Evolutionary conservation across 2,888 invertebrate species (phyloP).

Genomic region (Bombyx huttoni): DNA sequence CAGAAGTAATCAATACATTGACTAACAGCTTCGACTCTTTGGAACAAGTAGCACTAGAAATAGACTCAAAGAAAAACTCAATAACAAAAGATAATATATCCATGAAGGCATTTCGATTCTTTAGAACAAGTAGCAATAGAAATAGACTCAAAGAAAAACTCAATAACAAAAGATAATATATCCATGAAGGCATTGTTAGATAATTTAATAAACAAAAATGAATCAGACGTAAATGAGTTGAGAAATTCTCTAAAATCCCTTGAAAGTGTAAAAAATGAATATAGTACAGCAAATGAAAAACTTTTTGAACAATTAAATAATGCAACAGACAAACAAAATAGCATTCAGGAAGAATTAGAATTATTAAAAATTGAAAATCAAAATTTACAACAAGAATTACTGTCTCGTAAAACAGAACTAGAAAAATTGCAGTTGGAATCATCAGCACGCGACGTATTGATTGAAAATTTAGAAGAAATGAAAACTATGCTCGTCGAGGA

Average conservation of each 20-base stretch:
- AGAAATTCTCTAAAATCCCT: not conserved
- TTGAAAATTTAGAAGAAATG: slow-evolving; percentile 12
- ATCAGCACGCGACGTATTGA: slow-evolving; percentile 12
- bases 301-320: not conserved
- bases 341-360: not conserved
- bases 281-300: not conserved
- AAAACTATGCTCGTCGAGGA: slow-evolving; percentile 7
- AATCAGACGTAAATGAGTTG: not conserved
- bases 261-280: not conserved
- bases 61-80: slow-evolving; percentile 23
- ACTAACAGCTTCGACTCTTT: slow-evolving; percentile 24
- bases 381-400: slow-evolving; percentile 6
- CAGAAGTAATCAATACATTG: slow-evolving; percentile 22
- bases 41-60: slow-evolving; percentile 20
- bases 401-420: slow-evolving; percentile 6
- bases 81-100: slow-evolving; percentile 8
- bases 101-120: too few relatives aligned
- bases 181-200: slow-evolving; percentile 8
- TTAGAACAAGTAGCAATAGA: slow-evolving; percentile 24
- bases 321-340: not conserved
- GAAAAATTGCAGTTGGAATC: slow-evolving; percentile 10
- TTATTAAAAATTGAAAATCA: not conserved
- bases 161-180: slow-evolving; percentile 8
- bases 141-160: slow-evolving; percentile 23
- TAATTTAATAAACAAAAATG: slow-evolving; percentile 7